Percentiles rank a stretch among this genome's conserved stretches.
Conservation (phyloP, 1,140 invertebrate species). For the Saccostrea echinata region DNA sequence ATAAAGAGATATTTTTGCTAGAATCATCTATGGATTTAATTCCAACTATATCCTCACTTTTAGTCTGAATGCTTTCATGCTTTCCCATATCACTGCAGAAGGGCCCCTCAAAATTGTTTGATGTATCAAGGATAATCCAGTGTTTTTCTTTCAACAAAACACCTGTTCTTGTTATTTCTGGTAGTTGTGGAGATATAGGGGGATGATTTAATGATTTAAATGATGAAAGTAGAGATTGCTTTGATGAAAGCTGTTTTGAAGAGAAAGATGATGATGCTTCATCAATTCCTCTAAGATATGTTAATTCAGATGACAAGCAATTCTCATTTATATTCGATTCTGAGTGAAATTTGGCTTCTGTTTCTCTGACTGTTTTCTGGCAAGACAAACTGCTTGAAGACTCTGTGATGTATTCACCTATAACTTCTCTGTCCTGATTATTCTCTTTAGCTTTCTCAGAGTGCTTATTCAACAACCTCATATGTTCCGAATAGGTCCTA, state of each 20-base stretch:
- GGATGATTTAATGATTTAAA: neutral
- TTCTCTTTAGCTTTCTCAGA: neutral
- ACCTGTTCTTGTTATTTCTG: neutral
- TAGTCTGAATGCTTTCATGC: neutral
- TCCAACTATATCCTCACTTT: slow-evolving; percentile 9
- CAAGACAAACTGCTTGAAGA: neutral
- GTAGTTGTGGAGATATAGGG: neutral
- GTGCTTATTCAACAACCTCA: neutral
- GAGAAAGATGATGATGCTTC: neutral
- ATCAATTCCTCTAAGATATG: neutral
- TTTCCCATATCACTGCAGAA: too few species aligned
- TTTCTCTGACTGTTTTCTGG: neutral
- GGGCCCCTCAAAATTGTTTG: neutral
- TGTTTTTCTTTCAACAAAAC: neutral
- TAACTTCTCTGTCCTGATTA: neutral
- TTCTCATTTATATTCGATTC: neutral
- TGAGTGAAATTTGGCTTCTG: neutral
- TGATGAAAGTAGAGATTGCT: neutral
- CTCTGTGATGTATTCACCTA: neutral
- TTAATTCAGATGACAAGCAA: neutral
- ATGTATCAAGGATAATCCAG: slow-evolving; percentile 4
- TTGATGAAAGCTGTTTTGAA: neutral
- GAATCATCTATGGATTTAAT: slow-evolving; percentile 26
- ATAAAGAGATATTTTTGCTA: neutral
- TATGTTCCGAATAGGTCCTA: neutral